Evolutionary conservation across 1,140 invertebrate species (phyloP).

Genomic region (Drosophila lacertosa): DNA sequence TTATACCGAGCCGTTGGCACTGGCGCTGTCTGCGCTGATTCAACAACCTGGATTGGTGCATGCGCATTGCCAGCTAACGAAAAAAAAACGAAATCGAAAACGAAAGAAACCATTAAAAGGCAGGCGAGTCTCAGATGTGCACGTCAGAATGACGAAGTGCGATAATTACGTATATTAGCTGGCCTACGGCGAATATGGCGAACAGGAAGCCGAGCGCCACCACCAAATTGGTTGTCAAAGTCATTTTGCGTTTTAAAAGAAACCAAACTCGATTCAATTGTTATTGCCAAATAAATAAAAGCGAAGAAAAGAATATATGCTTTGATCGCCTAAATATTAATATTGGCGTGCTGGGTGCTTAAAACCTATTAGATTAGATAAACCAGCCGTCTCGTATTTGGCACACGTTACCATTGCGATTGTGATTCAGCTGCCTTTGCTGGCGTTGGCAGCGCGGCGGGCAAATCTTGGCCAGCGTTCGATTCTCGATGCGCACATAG

Average conservation of each 20-base stretch:
- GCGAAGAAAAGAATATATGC: background rate
- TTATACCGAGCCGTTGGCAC: slow-evolving; percentile 22
- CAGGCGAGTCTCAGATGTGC: background rate
- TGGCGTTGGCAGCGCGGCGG: slow-evolving; percentile 49
- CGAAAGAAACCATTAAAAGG: slow-evolving; percentile 42
- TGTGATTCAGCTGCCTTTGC: slow-evolving; percentile 21
- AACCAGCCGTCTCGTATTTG: slow-evolving; percentile 42
- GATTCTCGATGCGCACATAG: slow-evolving; percentile 65
- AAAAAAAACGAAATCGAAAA: too few species aligned
- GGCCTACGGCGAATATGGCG: slow-evolving; percentile 44
- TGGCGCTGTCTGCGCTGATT: slow-evolving; percentile 43
- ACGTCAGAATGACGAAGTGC: background rate
- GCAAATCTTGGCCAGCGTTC: slow-evolving; percentile 63
- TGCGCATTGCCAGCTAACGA: slow-evolving; percentile 66
- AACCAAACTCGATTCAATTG: slow-evolving; percentile 18
- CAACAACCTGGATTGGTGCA: slow-evolving; percentile 48
- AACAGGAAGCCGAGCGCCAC: slow-evolving; percentile 59
- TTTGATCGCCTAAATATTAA: slow-evolving; percentile 13
- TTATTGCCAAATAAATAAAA: slow-evolving; percentile 36
- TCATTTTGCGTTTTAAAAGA: slow-evolving; percentile 50
- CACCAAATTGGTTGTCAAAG: slow-evolving; percentile 46
- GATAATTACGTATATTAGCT: slow-evolving; percentile 63
- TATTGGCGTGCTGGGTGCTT: slow-evolving; percentile 31
- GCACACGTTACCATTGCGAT: slow-evolving; percentile 70
- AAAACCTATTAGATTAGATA: slow-evolving; percentile 62